phyloP scores from a whole-genome alignment of 2,113 vertebrate genomes.

The Coptodon rendalli region DNA sequence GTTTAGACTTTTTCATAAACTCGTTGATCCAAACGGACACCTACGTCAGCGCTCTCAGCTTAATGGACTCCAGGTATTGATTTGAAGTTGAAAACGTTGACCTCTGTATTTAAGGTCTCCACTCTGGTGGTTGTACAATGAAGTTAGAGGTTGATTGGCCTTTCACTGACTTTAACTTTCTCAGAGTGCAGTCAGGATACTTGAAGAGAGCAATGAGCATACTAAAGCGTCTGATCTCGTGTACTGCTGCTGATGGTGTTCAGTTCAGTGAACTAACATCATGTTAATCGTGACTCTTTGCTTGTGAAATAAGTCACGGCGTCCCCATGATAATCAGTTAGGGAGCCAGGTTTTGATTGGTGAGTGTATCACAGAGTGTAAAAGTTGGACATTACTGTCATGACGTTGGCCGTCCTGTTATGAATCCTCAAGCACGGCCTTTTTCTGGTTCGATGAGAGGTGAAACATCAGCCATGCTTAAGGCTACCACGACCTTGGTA shows the following conservation, averaged over 20 bases:
- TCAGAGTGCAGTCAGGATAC: neutral
- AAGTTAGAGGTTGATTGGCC: neutral
- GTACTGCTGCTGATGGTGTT: neutral
- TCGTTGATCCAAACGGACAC: neutral
- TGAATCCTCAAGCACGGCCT: neutral
- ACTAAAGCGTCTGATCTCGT: neutral
- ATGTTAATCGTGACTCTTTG: neutral
- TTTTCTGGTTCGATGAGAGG: neutral
- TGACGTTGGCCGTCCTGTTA: neutral
- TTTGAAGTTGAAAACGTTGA: neutral
- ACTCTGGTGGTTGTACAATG: neutral
- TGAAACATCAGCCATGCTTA: neutral
- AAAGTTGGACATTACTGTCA: neutral
- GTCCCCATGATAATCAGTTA: too few species aligned
- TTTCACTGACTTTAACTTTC: neutral
- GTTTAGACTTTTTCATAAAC: neutral
- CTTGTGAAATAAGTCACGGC: neutral
- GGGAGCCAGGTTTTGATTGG: neutral
- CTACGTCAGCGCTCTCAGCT: neutral
- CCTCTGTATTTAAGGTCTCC: neutral
- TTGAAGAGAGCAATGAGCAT: neutral
- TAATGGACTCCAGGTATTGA: neutral
- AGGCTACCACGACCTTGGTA: neutral
- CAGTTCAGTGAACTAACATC: neutral
- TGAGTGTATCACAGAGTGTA: neutral